phyloP scores from a whole-genome alignment of 2,113 vertebrate species.

The Triplophysa siluroides region DNA sequence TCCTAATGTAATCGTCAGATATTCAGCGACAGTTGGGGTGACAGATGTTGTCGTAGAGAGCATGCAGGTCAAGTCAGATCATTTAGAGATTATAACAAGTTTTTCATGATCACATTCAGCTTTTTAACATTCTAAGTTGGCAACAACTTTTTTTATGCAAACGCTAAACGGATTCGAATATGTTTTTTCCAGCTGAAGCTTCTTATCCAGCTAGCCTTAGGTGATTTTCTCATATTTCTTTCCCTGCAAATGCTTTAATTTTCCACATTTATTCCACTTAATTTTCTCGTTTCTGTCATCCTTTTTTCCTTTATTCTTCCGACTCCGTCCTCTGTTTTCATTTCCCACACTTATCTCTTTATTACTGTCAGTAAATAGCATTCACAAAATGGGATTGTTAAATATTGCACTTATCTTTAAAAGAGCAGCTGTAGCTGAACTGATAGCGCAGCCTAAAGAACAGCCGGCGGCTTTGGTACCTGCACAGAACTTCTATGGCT shows the following conservation, averaged over 20 bases:
- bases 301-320: constrained; percentile 49
- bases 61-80: not conserved
- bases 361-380: constrained; percentile 67
- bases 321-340: constrained; percentile 56
- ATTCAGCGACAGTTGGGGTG: constrained; percentile 36
- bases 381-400: constrained; percentile 49
- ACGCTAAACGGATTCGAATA: not conserved
- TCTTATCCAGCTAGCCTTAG: not conserved
- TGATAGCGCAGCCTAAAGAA: constrained; percentile 52
- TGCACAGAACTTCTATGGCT: constrained; percentile 51
- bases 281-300: constrained; percentile 22
- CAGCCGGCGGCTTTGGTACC: constrained; percentile 51
- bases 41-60: constrained; percentile 16
- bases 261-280: constrained; percentile 46
- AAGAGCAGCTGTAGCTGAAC: constrained; percentile 68
- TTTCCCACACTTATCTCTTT: constrained; percentile 68
- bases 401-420: constrained; percentile 70
- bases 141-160: constrained; percentile 29
- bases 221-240: not conserved
- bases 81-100: constrained; percentile 7
- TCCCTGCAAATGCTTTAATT: constrained; percentile 26
- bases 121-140: constrained; percentile 5
- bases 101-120: not conserved
- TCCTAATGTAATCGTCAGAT: constrained; percentile 26
- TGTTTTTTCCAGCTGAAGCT: constrained; percentile 20